phyloP scores from a whole-genome alignment of 2,113 vertebrate species.

The Proterorhinus semilunaris region DNA sequence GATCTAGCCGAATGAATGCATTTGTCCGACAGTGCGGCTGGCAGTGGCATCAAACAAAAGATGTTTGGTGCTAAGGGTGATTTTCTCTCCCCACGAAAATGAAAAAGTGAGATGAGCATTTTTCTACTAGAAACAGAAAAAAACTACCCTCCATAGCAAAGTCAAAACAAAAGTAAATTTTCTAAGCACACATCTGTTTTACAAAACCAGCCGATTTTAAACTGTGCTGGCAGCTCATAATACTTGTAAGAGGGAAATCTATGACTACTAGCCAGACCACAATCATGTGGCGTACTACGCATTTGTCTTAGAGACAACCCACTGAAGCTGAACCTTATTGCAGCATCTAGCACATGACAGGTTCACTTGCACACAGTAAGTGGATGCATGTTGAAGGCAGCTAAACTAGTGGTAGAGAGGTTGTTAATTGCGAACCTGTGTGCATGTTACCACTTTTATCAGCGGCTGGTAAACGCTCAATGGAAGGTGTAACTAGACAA shows the following conservation, averaged over 20 bases:
- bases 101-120: slow-evolving; percentile 23
- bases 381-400: slow-evolving; percentile 11
- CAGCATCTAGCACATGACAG: slow-evolving; percentile 14
- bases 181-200: slow-evolving; percentile 41
- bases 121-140: slow-evolving; percentile 15
- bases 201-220: slow-evolving; percentile 15
- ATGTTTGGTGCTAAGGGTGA: slow-evolving; percentile 10
- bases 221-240: slow-evolving; percentile 28
- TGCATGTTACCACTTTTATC: slow-evolving; percentile 6
- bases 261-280: slow-evolving; percentile 39
- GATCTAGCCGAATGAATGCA: slow-evolving; percentile 34
- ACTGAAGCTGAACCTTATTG: slow-evolving; percentile 21
- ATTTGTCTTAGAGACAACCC: slow-evolving; percentile 37
- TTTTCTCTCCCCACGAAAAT: slow-evolving; percentile 21
- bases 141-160: slow-evolving; percentile 18
- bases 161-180: slow-evolving; percentile 26
- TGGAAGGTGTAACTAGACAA: not conserved
- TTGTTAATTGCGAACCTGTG: slow-evolving; percentile 5
- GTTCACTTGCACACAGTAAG: slow-evolving; percentile 16
- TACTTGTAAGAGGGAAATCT: slow-evolving; percentile 30
- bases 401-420: slow-evolving; percentile 4
- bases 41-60: slow-evolving; percentile 22
- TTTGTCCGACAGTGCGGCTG: slow-evolving; percentile 15
- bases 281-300: slow-evolving; percentile 32
- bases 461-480: not conserved